Percentiles rank a stretch among this genome's conserved stretches.
phyloP scores from a whole-genome alignment of 30 jellyfish, hydroid and myxozoan genomes.

The Sanderia malayensis region DNA sequence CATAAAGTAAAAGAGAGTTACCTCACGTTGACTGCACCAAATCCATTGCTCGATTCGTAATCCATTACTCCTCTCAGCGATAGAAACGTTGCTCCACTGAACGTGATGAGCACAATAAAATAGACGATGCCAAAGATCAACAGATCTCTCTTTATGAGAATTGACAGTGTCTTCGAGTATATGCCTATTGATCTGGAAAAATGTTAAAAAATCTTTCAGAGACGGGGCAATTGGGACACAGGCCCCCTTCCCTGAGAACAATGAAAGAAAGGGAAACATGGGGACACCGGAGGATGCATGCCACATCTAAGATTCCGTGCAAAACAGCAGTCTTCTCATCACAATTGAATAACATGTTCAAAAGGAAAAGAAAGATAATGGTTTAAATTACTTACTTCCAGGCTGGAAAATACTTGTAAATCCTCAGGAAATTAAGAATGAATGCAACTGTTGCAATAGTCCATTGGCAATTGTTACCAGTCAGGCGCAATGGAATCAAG shows the following conservation, averaged over 20 bases:
- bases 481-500: constrained; percentile 53
- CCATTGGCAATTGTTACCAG: constrained; percentile 47
- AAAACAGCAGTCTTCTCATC: no score
- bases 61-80: constrained; percentile 54
- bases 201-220: not conserved
- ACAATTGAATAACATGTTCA: no score
- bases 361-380: no score
- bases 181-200: constrained; percentile 57
- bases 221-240: no score
- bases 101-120: constrained; percentile 62
- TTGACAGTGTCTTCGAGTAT: constrained; percentile 75
- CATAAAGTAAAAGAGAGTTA: not conserved
- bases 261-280: no score
- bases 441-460: constrained; percentile 58
- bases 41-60: constrained; percentile 21
- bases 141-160: constrained; percentile 60
- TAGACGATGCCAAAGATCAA: constrained; percentile 54
- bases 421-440: constrained; percentile 71
- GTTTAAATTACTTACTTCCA: constrained; percentile 79
- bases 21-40: constrained; percentile 33
- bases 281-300: no score
- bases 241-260: no score
- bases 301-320: no score
- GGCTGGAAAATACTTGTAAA: constrained; percentile 72
- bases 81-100: constrained; percentile 75